Evolutionary conservation across 2,113 vertebrate species (phyloP).

Genomic region (Etheostoma spectabile): DNA sequence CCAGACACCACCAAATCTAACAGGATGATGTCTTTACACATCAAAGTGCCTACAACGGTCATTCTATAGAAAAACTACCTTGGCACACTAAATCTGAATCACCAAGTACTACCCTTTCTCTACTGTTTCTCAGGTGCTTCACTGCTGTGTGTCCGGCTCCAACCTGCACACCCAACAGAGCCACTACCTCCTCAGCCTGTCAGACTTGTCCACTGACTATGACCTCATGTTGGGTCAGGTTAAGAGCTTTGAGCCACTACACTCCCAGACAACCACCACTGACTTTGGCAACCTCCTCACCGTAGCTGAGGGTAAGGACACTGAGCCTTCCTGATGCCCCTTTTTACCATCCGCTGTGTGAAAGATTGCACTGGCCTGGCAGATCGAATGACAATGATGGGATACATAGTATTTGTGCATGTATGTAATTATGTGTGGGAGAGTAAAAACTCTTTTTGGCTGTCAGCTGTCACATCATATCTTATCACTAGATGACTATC

Average conservation of each 20-base stretch:
- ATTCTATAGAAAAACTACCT: neutral
- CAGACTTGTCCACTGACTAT: constrained; percentile 92
- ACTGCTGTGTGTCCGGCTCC: constrained; percentile 95
- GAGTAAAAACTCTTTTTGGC: neutral
- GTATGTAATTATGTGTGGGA: neutral
- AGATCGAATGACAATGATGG: neutral
- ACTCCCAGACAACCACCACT: constrained; percentile 76
- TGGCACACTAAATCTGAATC: constrained; percentile 1
- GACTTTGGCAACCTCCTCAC: constrained; percentile 94
- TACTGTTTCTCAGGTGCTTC: constrained; percentile 88
- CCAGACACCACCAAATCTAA: constrained; percentile 9
- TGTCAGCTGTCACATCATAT: constrained; percentile 1
- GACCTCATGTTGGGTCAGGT: constrained; percentile 91
- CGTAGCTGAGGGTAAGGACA: constrained; percentile 91
- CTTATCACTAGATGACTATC: neutral
- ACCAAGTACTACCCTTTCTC: neutral
- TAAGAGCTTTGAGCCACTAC: constrained; percentile 87
- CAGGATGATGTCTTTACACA: neutral
- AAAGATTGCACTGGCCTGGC: neutral
- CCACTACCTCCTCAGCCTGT: constrained; percentile 93
- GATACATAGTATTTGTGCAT: neutral
- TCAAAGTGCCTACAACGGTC: constrained; percentile 9
- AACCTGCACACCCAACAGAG: constrained; percentile 94
- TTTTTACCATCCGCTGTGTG: constrained; percentile 8
- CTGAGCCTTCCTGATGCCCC: neutral